phyloP scores from a whole-genome alignment of 2,113 vertebrate species.

The Misgurnus mizolepis region DNA sequence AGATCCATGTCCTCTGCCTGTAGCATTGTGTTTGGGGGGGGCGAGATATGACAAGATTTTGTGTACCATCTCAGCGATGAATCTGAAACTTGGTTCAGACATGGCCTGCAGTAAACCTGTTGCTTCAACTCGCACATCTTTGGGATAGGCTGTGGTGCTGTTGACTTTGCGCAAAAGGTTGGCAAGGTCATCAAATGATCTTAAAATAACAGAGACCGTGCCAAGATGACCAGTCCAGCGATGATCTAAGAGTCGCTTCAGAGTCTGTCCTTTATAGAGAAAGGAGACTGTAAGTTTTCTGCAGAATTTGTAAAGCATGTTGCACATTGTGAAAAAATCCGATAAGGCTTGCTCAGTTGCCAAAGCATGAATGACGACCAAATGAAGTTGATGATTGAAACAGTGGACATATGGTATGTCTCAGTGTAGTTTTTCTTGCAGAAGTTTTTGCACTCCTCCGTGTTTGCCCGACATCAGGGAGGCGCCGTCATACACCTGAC shows the following conservation, averaged over 20 bases:
- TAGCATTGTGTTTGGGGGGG: constrained; percentile 8
- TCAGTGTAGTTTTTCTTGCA: constrained; percentile 10
- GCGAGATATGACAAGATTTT: constrained; percentile 20
- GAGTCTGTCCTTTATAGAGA: constrained; percentile 28
- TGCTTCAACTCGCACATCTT: constrained; percentile 10
- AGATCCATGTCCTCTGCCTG: constrained; percentile 29
- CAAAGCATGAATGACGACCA: constrained; percentile 41
- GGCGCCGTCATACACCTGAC: constrained; percentile 20
- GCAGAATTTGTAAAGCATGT: constrained; percentile 34
- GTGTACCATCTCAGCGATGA: constrained; percentile 18
- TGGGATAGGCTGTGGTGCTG: neutral
- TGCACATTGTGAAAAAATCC: constrained; percentile 38
- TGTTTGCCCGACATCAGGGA: constrained; percentile 33
- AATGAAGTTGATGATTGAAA: constrained; percentile 43
- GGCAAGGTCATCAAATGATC: constrained; percentile 1
- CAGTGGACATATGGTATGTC: constrained; percentile 36
- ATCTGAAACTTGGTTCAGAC: constrained; percentile 21
- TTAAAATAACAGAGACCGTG: constrained; percentile 1
- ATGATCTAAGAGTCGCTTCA: constrained; percentile 8
- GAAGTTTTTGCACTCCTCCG: constrained; percentile 21
- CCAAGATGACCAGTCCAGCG: constrained; percentile 12
- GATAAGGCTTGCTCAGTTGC: constrained; percentile 1
- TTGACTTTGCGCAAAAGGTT: neutral
- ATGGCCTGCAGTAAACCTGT: constrained; percentile 7
- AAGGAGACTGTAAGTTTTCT: constrained; percentile 31